Conservation (phyloP, 2,888 invertebrate genomes). For the Oligia fasciuncula region DNA sequence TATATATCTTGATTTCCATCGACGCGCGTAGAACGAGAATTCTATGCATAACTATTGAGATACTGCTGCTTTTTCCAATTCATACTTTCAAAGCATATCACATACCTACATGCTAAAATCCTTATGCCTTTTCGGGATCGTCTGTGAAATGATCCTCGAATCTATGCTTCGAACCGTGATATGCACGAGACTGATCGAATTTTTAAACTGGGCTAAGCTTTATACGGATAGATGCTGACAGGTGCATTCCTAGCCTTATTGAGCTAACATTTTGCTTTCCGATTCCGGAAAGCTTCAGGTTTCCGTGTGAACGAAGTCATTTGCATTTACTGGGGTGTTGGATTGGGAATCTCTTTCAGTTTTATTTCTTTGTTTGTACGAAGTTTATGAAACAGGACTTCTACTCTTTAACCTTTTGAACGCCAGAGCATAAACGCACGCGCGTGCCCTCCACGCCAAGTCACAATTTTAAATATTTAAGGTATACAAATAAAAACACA, state of each 20-base stretch:
- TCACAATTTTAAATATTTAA: too few relatives aligned
- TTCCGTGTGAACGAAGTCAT: not conserved
- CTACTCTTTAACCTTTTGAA: too few relatives aligned
- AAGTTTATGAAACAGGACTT: not conserved
- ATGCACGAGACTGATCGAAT: not conserved
- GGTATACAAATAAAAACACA: too few relatives aligned
- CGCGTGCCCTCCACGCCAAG: too few relatives aligned
- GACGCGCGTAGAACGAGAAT: too few relatives aligned
- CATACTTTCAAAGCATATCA: not conserved
- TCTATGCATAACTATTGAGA: not conserved
- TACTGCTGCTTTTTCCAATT: not conserved
- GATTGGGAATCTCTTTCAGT: not conserved
- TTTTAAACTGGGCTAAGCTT: slow-evolving; percentile 12
- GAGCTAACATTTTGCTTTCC: not conserved
- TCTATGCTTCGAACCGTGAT: not conserved
- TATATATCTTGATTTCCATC: too few relatives aligned
- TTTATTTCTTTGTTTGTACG: not conserved
- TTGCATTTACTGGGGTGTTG: not conserved
- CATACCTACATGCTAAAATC: not conserved
- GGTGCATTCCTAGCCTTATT: not conserved
- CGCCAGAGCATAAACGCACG: too few relatives aligned
- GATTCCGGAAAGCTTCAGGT: not conserved
- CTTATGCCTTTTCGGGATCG: not conserved
- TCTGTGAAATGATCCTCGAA: not conserved
- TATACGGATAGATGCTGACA: not conserved